Conservation (phyloP, 2,797 vertebrate species). For the Geotrypetes seraphini region DNA sequence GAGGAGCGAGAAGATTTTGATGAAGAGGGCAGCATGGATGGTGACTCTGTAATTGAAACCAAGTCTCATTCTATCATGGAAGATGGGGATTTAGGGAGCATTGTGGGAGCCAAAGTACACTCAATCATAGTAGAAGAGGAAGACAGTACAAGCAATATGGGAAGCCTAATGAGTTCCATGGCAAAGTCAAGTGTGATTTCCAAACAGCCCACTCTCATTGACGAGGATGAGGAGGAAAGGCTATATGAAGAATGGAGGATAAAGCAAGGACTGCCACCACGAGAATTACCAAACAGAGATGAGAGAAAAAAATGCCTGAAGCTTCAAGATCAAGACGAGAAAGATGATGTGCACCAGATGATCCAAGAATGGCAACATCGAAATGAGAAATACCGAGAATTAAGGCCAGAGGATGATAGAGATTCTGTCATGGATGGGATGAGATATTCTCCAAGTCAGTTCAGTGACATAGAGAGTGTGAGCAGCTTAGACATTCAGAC, state of each 20-base stretch:
- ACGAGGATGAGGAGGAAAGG: slow-evolving; percentile 53
- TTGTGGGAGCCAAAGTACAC: slow-evolving; percentile 59
- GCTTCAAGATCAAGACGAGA: slow-evolving; percentile 26
- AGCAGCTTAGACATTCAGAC: slow-evolving; percentile 68
- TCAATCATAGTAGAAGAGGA: slow-evolving; percentile 83
- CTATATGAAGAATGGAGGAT: slow-evolving; percentile 48
- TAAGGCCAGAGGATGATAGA: slow-evolving; percentile 44
- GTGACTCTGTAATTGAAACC: slow-evolving; percentile 61
- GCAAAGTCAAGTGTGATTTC: slow-evolving; percentile 37
- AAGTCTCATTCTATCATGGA: slow-evolving; percentile 42
- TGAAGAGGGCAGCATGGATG: slow-evolving; percentile 57
- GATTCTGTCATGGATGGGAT: slow-evolving; percentile 10
- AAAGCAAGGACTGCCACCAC: slow-evolving; percentile 35
- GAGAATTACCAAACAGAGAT: slow-evolving; percentile 10
- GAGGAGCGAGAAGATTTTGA: slow-evolving; percentile 72
- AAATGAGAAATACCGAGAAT: slow-evolving; percentile 73
- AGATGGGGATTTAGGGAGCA: slow-evolving; percentile 35
- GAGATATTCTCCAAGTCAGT: slow-evolving; percentile 13
- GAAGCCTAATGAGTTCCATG: slow-evolving; percentile 51
- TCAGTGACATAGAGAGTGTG: slow-evolving; percentile 63
- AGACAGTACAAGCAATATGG: slow-evolving; percentile 67
- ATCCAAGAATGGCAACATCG: slow-evolving; percentile 80
- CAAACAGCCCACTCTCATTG: slow-evolving; percentile 42
- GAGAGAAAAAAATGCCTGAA: slow-evolving; percentile 5
- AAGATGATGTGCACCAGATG: slow-evolving; percentile 54